Conservation (phyloP, 2,113 vertebrate species). For the Indicator maculatus region DNA sequence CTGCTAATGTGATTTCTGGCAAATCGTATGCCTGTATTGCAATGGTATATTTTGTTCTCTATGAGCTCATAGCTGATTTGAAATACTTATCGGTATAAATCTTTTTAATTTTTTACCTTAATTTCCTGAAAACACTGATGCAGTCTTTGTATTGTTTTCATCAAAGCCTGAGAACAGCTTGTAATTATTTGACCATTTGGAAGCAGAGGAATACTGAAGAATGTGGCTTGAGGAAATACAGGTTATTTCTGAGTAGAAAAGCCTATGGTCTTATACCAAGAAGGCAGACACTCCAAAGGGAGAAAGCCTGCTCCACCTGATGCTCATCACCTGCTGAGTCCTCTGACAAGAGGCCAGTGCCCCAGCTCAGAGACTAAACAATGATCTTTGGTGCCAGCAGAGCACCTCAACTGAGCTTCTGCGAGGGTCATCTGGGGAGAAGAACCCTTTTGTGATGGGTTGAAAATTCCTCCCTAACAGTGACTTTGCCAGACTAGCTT, state of each 20-base stretch:
- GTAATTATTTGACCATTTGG: background rate
- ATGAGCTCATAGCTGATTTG: background rate
- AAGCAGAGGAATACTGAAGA: background rate
- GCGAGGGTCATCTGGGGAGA: background rate
- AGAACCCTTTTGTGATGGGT: no score
- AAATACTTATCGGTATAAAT: background rate
- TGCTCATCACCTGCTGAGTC: accelerated
- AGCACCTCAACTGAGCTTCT: accelerated
- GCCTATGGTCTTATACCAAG: background rate
- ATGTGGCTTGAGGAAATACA: no score
- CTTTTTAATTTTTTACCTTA: background rate
- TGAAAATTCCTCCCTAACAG: no score
- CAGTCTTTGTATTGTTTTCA: background rate
- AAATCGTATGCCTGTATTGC: background rate
- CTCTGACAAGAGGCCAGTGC: accelerated
- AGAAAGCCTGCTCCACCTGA: background rate
- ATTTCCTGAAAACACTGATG: background rate
- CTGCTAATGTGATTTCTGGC: background rate
- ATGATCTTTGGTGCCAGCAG: background rate
- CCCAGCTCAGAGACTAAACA: no score
- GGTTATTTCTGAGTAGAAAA: background rate
- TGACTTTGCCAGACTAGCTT: no score
- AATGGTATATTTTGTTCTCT: background rate
- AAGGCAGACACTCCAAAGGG: background rate
- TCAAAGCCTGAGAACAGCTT: background rate